These are phyloP conservation scores for Metacarcinus magister DNA, from an alignment of 2,888 invertebrate species.

Conservation along the genomic window DNA sequence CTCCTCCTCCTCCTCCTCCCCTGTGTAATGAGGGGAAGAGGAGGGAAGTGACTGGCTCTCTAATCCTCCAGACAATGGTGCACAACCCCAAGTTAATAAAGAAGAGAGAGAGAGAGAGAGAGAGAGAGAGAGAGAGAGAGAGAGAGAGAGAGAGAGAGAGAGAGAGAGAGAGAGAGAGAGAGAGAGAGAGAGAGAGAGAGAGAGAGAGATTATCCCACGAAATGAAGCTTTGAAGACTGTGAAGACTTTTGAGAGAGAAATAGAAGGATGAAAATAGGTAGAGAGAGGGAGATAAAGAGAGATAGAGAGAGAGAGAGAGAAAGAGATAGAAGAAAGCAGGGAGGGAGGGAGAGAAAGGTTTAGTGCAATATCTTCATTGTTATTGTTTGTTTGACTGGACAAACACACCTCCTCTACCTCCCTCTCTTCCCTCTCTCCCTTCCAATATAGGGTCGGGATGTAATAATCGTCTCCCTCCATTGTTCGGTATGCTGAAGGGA, in stretches of 20 bases:
- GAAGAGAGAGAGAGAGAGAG: not conserved
- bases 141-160: not conserved
- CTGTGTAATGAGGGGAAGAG: not conserved
- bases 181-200: no score
- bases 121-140: not conserved
- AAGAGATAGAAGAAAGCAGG: not conserved
- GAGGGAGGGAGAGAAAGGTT: not conserved
- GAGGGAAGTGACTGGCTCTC: not conserved
- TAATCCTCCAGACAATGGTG: not conserved
- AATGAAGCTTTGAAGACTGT: no score
- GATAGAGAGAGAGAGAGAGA: not conserved
- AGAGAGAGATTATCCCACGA: no score
- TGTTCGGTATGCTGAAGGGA: not conserved
- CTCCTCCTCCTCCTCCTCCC: slow-evolving; percentile 26
- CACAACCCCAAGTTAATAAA: not conserved
- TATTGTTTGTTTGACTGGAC: slow-evolving; percentile 2
- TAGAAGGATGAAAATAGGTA: no score
- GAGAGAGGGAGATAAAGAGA: not conserved
- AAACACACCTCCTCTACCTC: not conserved
- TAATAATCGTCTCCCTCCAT: not conserved
- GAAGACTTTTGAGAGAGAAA: no score
- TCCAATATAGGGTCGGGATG: not conserved
- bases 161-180: no score
- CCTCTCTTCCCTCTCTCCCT: not conserved
- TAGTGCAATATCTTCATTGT: slow-evolving; percentile 26